phyloP scores from a whole-genome alignment of 2,888 invertebrate genomes.

The Drosophila pseudotalamancana region DNA sequence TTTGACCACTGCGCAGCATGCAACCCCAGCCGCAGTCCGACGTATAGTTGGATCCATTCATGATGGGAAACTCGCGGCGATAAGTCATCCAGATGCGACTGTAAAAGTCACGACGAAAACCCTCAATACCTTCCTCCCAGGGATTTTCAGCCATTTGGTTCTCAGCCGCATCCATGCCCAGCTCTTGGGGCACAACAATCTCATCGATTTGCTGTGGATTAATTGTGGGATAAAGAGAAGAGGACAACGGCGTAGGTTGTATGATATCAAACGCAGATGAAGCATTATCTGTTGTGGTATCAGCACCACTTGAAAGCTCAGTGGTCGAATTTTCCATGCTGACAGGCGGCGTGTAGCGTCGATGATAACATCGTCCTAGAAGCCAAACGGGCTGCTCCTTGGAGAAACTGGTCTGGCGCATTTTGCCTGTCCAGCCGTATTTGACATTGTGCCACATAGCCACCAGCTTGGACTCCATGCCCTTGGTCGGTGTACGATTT shows the following conservation, averaged over 20 bases:
- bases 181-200: constrained; percentile 84
- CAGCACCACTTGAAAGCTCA: constrained; percentile 65
- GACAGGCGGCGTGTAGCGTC: constrained; percentile 87
- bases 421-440: constrained; percentile 93
- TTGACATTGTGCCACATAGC: constrained; percentile 97
- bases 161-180: constrained; percentile 84
- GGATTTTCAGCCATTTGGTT: constrained; percentile 82
- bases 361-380: constrained; percentile 92
- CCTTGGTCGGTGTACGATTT: constrained; percentile 85
- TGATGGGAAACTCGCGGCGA: constrained; percentile 92
- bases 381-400: constrained; percentile 95
- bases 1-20: constrained; percentile 93
- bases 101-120: constrained; percentile 92
- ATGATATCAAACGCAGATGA: constrained; percentile 75
- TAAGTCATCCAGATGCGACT: constrained; percentile 95
- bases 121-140: constrained; percentile 89
- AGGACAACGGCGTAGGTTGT: constrained; percentile 45
- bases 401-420: constrained; percentile 89
- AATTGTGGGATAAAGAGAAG: constrained; percentile 65
- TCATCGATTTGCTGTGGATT: constrained; percentile 81
- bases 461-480: constrained; percentile 92
- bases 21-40: constrained; percentile 98
- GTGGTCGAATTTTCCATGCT: constrained; percentile 84
- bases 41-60: constrained; percentile 91
- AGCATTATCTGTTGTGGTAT: constrained; percentile 64